These are phyloP conservation scores for Strigamia transsilvanica DNA, from an alignment of 2,888 invertebrate species.

Conservation along the genomic window DNA sequence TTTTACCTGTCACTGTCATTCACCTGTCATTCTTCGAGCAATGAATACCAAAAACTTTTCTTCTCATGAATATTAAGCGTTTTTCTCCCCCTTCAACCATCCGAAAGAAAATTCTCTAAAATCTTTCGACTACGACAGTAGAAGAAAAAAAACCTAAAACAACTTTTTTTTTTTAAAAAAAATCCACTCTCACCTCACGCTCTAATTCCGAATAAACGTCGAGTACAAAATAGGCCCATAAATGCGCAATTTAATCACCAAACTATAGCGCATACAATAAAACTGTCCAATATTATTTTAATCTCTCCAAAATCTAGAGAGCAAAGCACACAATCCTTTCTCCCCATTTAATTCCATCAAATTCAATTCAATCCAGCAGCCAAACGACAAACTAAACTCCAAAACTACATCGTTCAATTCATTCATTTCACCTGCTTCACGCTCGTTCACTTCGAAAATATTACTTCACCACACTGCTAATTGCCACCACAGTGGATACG, in stretches of 20 bases:
- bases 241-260: slow-evolving; percentile 26
- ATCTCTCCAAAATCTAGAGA: not conserved
- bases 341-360: not conserved
- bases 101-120: not conserved
- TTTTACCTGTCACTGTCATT: slow-evolving; percentile 2
- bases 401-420: not conserved
- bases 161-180: not conserved
- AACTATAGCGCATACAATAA: not conserved
- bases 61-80: not conserved
- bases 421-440: not conserved
- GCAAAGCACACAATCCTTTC: not conserved
- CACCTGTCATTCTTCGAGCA: slow-evolving; percentile 17
- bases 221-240: slow-evolving; percentile 6
- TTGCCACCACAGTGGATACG: not conserved
- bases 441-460: not conserved
- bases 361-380: not conserved
- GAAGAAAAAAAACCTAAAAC: not conserved
- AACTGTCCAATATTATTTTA: slow-evolving; percentile 18
- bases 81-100: not conserved
- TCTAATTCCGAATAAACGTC: slow-evolving; percentile 13
- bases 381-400: not conserved
- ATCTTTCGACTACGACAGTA: slow-evolving; percentile 1
- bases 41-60: slow-evolving; percentile 7
- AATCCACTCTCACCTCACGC: not conserved
- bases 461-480: not conserved